These are phyloP conservation scores for Diplosoma virens DNA, from an alignment of 23 tunicate species.

Conservation along the genomic window DNA sequence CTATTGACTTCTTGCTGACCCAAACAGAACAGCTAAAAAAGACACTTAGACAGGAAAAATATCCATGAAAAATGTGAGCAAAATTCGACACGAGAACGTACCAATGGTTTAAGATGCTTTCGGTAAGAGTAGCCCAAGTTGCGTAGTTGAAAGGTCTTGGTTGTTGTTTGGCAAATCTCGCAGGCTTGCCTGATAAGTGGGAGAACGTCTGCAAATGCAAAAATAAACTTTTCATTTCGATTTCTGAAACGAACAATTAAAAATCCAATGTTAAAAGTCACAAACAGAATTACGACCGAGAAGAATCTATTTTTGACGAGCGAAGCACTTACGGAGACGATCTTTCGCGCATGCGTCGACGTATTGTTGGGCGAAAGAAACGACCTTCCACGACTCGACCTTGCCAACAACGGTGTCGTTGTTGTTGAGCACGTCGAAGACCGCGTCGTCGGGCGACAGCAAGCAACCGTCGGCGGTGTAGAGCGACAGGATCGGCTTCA, in stretches of 20 bases:
- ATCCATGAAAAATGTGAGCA: too few relatives aligned
- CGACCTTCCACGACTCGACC: conserved; percentile 29
- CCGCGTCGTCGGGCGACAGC: conserved; percentile 54
- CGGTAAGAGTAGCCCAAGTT: conserved; percentile 10
- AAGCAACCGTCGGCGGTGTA: conserved; percentile 55
- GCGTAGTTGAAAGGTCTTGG: conserved; percentile 8
- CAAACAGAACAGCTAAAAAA: neutral
- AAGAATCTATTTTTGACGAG: too few relatives aligned
- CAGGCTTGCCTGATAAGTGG: conserved; percentile 9
- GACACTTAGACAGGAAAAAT: neutral
- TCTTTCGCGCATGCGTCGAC: conserved; percentile 5
- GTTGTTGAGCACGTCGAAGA: conserved; percentile 41
- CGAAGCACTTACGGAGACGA: neutral
- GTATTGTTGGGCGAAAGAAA: conserved; percentile 38
- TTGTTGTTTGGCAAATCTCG: neutral
- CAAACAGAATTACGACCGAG: too few relatives aligned
- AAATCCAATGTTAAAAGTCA: too few relatives aligned
- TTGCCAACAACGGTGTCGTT: conserved; percentile 59
- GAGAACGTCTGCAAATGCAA: neutral
- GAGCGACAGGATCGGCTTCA: conserved; percentile 38
- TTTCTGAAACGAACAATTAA: too few relatives aligned
- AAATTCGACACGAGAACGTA: neutral
- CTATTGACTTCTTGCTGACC: conserved; percentile 14
- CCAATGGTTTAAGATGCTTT: conserved; percentile 26
- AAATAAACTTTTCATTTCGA: too few relatives aligned